Percentiles rank a stretch among this genome's conserved stretches.
Evolutionary conservation across 1,140 invertebrate genomes (phyloP).

Genomic region (Diorhabda sublineata): DNA sequence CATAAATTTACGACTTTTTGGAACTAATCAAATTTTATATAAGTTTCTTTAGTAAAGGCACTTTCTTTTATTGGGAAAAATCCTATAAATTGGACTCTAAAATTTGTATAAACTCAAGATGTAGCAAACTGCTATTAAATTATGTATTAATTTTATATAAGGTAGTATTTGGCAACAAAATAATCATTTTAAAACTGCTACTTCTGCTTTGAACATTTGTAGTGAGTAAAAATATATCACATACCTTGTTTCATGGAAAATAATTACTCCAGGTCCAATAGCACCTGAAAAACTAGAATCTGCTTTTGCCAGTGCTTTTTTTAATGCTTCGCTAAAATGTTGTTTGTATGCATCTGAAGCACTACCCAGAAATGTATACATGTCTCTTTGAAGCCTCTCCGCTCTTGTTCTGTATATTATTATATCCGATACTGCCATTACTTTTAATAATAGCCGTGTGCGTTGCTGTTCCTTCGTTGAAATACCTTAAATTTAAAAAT

Average conservation of each 20-base stretch:
- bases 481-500: conserved; percentile 44
- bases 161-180: too few species aligned
- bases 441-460: conserved; percentile 71
- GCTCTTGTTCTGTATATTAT: conserved; percentile 76
- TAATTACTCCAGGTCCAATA: conserved; percentile 67
- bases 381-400: conserved; percentile 72
- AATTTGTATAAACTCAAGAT: too few species aligned
- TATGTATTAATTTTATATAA: too few species aligned
- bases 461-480: conserved; percentile 66
- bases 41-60: too few species aligned
- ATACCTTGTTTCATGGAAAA: conserved; percentile 74
- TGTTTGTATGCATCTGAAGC: conserved; percentile 72
- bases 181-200: too few species aligned
- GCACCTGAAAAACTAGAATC: conserved; percentile 45
- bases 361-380: conserved; percentile 76
- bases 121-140: too few species aligned
- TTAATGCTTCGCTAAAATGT: conserved; percentile 62
- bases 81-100: too few species aligned
- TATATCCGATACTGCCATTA: conserved; percentile 77
- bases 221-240: too few species aligned
- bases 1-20: too few species aligned
- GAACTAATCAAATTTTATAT: too few species aligned
- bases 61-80: too few species aligned
- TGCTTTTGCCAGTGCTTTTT: conserved; percentile 32
- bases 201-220: too few species aligned